Percentiles rank a stretch among this genome's conserved stretches.
These are phyloP conservation scores for Pollenia griseotomentosa DNA, from an alignment of 2,888 invertebrate species.

Conservation along the genomic window DNA sequence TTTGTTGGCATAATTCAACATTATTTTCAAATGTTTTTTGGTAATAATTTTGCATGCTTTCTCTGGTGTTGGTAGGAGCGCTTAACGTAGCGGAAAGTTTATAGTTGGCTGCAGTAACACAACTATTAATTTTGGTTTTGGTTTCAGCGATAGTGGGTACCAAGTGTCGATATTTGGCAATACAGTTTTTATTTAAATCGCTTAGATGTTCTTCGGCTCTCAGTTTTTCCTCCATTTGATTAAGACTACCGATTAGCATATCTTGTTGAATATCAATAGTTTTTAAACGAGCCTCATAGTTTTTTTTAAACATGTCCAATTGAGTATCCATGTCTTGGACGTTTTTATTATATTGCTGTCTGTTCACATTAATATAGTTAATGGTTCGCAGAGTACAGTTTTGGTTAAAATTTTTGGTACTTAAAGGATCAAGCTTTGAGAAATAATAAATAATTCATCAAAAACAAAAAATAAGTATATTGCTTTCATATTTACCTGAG, in stretches of 20 bases:
- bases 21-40: constrained; percentile 38
- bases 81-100: constrained; percentile 9
- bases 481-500: too few relatives aligned
- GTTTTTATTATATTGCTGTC: constrained; percentile 61
- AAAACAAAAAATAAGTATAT: not conserved
- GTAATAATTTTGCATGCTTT: constrained; percentile 62
- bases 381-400: constrained; percentile 21
- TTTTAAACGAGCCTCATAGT: constrained; percentile 39
- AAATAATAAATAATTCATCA: not conserved
- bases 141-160: constrained; percentile 46
- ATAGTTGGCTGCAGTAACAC: constrained; percentile 23
- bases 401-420: not conserved
- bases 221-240: constrained; percentile 55
- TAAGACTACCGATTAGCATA: constrained; percentile 38
- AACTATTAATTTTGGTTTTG: constrained; percentile 50
- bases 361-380: constrained; percentile 62
- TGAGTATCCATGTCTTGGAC: constrained; percentile 54
- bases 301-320: constrained; percentile 38
- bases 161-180: constrained; percentile 62
- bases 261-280: constrained; percentile 40
- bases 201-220: constrained; percentile 49
- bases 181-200: constrained; percentile 63
- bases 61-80: constrained; percentile 8
- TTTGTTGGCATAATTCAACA: not conserved
- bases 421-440: not conserved